Conservation (phyloP, 2,113 vertebrate genomes). For the Pterocles burchelli region DNA sequence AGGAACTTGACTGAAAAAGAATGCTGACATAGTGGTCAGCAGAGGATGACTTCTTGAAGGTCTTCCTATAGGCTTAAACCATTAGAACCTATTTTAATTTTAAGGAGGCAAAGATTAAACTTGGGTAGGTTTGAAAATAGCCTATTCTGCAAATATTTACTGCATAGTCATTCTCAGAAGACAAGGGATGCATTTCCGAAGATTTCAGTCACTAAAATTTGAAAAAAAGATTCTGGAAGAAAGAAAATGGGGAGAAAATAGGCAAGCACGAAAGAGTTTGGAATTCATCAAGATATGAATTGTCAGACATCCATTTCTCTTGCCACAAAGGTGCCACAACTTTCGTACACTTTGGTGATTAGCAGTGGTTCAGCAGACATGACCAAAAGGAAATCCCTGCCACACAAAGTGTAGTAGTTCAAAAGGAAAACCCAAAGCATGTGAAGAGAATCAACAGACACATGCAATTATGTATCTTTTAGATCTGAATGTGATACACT, state of each 20-base stretch:
- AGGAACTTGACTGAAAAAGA: not conserved
- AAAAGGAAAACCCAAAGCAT: constrained; percentile 7
- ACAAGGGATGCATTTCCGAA: constrained; percentile 14
- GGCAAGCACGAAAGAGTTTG: not conserved
- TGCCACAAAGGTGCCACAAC: not conserved
- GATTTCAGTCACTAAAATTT: not conserved
- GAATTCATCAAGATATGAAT: not conserved
- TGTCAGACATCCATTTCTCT: not conserved
- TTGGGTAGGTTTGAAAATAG: not conserved
- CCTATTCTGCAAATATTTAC: not conserved
- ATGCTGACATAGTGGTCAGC: not conserved
- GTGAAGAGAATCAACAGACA: constrained; percentile 50
- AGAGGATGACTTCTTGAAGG: not conserved
- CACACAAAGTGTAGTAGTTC: constrained; percentile 4
- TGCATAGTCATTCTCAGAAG: not conserved
- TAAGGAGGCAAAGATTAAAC: not conserved
- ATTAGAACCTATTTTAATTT: not conserved
- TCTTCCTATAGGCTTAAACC: not conserved
- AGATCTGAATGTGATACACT: constrained; percentile 65
- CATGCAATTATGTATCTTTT: constrained; percentile 69
- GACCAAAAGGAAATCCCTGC: constrained; percentile 15
- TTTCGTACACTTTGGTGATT: not conserved
- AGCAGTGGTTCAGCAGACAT: not conserved
- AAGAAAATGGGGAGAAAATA: not conserved
- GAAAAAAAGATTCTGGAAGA: not conserved